Conservation (phyloP, 2,797 vertebrate species). For the Gobio occitaniae region DNA sequence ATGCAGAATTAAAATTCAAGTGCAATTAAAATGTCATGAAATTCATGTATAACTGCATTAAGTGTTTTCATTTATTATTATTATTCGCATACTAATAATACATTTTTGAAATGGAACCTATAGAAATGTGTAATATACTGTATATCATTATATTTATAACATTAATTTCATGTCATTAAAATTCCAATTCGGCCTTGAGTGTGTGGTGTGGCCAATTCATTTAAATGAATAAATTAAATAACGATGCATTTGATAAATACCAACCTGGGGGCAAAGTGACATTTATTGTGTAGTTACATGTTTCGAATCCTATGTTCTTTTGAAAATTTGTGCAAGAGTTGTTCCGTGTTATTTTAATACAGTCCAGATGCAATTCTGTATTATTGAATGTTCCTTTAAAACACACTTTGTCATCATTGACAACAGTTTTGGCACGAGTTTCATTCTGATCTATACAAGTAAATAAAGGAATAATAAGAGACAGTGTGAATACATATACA, state of each 20-base stretch:
- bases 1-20: background rate
- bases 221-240: background rate
- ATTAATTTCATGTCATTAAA: background rate
- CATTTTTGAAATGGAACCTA: background rate
- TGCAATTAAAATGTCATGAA: too few relatives aligned
- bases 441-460: too few relatives aligned
- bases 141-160: background rate
- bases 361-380: background rate
- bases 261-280: background rate
- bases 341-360: rapidly evolving
- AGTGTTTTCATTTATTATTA: too few relatives aligned
- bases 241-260: background rate
- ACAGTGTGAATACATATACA: background rate
- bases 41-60: too few relatives aligned
- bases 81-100: background rate
- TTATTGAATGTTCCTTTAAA: background rate
- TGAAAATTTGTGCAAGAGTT: background rate
- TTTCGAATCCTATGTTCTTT: rapidly evolving
- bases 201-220: background rate
- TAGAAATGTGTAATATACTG: background rate
- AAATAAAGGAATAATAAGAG: background rate
- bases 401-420: background rate
- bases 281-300: constrained; percentile 49
- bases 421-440: background rate
- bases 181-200: background rate